A percentile compares a stretch with the other conserved stretches of the same genome.
Evolutionary conservation across 2,797 vertebrate genomes (phyloP).

Genomic region (Paedocypris micromegethes): DNA sequence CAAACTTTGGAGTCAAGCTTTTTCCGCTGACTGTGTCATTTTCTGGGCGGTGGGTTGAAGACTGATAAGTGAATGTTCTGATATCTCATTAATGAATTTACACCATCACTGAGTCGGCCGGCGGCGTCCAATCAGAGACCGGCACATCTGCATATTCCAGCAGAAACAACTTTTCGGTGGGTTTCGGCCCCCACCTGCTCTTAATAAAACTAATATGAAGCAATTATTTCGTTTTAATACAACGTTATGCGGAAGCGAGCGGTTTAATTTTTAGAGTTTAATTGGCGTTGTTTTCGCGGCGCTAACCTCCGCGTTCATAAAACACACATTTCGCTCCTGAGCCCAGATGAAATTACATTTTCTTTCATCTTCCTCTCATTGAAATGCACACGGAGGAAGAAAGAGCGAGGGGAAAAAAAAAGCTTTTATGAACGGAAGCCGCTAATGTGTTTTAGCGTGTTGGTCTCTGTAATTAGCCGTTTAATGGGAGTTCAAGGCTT

Average conservation of each 20-base stretch:
- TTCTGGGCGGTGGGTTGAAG: conserved; percentile 1
- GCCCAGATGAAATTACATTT: conserved; percentile 73
- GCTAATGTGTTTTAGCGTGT: conserved; percentile 50
- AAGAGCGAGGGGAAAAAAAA: conserved; percentile 34
- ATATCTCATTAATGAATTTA: conserved; percentile 11
- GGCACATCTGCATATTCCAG: conserved; percentile 79
- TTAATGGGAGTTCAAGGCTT: conserved; percentile 52
- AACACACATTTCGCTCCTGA: conserved; percentile 91
- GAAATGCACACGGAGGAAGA: conserved; percentile 61
- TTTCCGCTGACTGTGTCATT: conserved; percentile 24
- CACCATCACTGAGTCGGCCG: conserved; percentile 80
- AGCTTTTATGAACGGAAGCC: conserved; percentile 54
- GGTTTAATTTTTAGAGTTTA: conserved; percentile 82
- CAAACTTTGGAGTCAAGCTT: not conserved
- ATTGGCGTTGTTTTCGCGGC: conserved; percentile 94
- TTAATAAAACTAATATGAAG: conserved; percentile 97
- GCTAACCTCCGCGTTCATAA: conserved; percentile 91
- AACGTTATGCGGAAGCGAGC: conserved; percentile 99
- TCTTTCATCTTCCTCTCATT: conserved; percentile 70
- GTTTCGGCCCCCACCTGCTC: conserved; percentile 63
- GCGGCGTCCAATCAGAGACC: conserved; percentile 93
- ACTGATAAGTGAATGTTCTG: conserved; percentile 19
- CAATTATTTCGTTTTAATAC: conserved; percentile 95
- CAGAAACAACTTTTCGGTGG: conserved; percentile 18
- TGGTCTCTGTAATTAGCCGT: conserved; percentile 62